Conservation (phyloP, 2,797 vertebrate species). For the Streptopelia turtur region DNA sequence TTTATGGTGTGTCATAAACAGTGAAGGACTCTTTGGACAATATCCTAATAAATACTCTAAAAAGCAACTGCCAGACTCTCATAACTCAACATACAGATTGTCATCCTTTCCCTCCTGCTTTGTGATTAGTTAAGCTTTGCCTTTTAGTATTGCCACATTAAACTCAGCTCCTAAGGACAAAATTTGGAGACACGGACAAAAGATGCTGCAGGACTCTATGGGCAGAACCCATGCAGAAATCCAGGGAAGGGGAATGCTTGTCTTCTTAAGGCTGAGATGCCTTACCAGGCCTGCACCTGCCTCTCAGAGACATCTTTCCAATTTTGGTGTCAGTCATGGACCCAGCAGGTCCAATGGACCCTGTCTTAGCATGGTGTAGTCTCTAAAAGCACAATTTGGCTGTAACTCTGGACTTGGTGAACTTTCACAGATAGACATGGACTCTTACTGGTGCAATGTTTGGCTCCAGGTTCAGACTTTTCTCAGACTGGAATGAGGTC, state of each 20-base stretch:
- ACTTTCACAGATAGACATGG: not conserved
- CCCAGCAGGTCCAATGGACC: not conserved
- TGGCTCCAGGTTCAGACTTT: not conserved
- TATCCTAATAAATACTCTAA: constrained; percentile 43
- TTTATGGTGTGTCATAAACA: constrained; percentile 42
- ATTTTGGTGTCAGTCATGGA: not conserved
- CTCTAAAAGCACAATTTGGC: not conserved
- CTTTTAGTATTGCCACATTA: not conserved
- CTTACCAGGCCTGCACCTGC: not conserved
- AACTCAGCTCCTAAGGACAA: not conserved
- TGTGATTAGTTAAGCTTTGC: not conserved
- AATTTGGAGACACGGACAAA: not conserved
- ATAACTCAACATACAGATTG: not conserved
- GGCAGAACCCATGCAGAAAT: not conserved
- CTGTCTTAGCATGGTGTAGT: not conserved
- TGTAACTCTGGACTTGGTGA: not conserved
- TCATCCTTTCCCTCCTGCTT: not conserved
- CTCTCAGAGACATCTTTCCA: not conserved
- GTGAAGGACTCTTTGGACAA: constrained; percentile 47
- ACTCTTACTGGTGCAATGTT: not conserved
- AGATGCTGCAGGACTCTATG: not conserved
- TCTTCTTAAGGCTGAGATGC: not conserved
- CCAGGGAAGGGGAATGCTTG: not conserved
- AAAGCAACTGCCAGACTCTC: not conserved
- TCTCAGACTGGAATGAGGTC: not conserved